phyloP scores from a whole-genome alignment of 2,113 vertebrate genomes.

The Indri indri region DNA sequence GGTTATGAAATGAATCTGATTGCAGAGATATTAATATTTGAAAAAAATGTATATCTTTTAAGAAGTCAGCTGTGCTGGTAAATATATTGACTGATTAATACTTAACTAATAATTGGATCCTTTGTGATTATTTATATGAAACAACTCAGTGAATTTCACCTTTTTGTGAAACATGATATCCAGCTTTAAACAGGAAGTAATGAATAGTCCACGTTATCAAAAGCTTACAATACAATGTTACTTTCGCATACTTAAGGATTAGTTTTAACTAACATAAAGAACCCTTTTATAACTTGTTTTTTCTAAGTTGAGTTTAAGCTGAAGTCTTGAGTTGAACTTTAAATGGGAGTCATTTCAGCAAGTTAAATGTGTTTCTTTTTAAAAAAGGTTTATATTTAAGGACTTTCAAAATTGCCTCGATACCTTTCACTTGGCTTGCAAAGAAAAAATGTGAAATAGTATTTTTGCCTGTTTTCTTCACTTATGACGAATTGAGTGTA shows the following conservation, averaged over 20 bases:
- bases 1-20: slow-evolving; percentile 22
- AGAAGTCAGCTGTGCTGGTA: not conserved
- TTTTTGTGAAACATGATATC: not conserved
- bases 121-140: slow-evolving; percentile 30
- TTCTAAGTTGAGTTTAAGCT: slow-evolving; percentile 15
- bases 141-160: slow-evolving; percentile 16
- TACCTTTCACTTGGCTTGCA: slow-evolving; percentile 17
- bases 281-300: not conserved
- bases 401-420: slow-evolving; percentile 12
- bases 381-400: slow-evolving; percentile 5
- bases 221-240: not conserved
- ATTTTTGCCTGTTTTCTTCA: slow-evolving; percentile 55
- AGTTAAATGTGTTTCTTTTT: not conserved
- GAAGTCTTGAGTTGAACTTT: not conserved
- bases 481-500: slow-evolving; percentile 17
- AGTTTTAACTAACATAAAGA: slow-evolving; percentile 32
- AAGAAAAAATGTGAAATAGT: slow-evolving; percentile 31
- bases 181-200: not conserved
- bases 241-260: slow-evolving; percentile 29
- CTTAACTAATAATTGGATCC: not conserved
- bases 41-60: not conserved
- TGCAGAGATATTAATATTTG: not conserved
- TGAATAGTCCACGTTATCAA: not conserved
- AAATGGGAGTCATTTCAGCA: slow-evolving; percentile 28
- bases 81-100: not conserved